These are phyloP conservation scores for Ephydatia muelleri DNA, from an alignment of 37 sponge, comb jelly and placozoan species.

Conservation along the genomic window DNA sequence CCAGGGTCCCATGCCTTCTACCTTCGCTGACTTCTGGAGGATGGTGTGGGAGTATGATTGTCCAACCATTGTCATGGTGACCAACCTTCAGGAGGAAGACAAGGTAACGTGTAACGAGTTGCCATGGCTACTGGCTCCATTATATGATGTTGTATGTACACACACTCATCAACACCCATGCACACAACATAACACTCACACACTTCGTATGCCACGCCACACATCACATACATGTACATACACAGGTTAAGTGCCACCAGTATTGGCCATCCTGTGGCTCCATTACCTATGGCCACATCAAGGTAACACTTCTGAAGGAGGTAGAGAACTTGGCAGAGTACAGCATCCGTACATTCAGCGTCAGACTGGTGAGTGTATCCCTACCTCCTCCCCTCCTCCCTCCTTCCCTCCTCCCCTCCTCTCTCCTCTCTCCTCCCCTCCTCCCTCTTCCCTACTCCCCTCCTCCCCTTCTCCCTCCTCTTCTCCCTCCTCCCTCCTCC, in stretches of 20 bases:
- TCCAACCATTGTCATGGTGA: constrained; percentile 76
- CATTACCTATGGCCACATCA: constrained; percentile 72
- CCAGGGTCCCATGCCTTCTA: constrained; percentile 62
- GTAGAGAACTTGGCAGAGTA: constrained; percentile 84
- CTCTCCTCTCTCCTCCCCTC: background rate
- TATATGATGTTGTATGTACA: too few species aligned
- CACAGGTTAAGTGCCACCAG: constrained; percentile 86
- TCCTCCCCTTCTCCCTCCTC: background rate
- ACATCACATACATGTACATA: background rate
- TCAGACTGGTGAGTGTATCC: constrained; percentile 37
- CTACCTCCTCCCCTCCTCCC: background rate
- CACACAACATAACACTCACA: too few species aligned
- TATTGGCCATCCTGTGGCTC: constrained; percentile 88
- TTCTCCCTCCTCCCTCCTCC: background rate
- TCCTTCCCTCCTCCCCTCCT: background rate
- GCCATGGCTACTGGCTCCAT: background rate
- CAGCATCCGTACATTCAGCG: constrained; percentile 79
- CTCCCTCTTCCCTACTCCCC: background rate
- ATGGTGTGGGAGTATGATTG: constrained; percentile 73
- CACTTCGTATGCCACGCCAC: background rate
- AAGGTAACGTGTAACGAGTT: constrained; percentile 24
- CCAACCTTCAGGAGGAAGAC: constrained; percentile 72
- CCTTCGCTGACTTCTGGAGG: constrained; percentile 71
- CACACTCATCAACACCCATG: too few species aligned
- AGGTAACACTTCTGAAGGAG: constrained; percentile 72